Conservation (phyloP, 1,140 invertebrate species). For the Euura saliciscinereae region DNA sequence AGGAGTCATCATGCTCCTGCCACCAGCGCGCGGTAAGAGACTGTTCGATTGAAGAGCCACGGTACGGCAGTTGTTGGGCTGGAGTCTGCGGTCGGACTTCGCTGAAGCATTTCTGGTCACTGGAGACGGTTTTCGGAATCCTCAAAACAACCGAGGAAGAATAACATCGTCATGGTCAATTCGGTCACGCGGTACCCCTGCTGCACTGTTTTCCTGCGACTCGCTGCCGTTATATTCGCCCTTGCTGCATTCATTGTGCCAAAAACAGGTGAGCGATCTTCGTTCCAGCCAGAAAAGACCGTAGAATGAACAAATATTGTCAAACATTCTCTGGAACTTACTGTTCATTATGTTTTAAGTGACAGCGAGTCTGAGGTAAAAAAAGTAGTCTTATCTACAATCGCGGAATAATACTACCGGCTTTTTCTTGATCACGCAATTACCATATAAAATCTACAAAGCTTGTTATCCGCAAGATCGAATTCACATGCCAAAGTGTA, state of each 20-base stretch:
- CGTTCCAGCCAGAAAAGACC: background rate
- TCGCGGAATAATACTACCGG: too few relatives aligned
- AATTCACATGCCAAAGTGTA: too few relatives aligned
- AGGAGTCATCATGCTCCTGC: slow-evolving; percentile 44
- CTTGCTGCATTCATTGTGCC: background rate
- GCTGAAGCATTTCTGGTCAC: slow-evolving; percentile 10
- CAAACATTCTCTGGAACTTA: too few relatives aligned
- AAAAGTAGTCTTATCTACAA: too few relatives aligned
- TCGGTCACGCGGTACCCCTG: background rate
- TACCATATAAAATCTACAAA: too few relatives aligned
- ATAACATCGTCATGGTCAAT: background rate
- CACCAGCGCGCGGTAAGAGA: slow-evolving; percentile 38
- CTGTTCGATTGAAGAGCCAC: background rate
- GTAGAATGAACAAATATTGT: background rate
- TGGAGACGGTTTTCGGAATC: slow-evolving; percentile 30
- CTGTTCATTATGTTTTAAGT: too few relatives aligned
- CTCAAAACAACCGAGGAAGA: slow-evolving; percentile 13
- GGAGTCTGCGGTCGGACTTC: slow-evolving; percentile 19
- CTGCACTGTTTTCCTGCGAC: background rate
- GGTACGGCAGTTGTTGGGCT: slow-evolving; percentile 28
- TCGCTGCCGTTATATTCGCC: background rate
- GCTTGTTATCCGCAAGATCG: too few relatives aligned
- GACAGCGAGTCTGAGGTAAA: too few relatives aligned
- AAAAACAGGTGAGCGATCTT: background rate
- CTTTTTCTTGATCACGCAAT: too few relatives aligned